Evolutionary conservation across 2,888 invertebrate species (phyloP).

Genomic region (Odontocolon sp.): DNA sequence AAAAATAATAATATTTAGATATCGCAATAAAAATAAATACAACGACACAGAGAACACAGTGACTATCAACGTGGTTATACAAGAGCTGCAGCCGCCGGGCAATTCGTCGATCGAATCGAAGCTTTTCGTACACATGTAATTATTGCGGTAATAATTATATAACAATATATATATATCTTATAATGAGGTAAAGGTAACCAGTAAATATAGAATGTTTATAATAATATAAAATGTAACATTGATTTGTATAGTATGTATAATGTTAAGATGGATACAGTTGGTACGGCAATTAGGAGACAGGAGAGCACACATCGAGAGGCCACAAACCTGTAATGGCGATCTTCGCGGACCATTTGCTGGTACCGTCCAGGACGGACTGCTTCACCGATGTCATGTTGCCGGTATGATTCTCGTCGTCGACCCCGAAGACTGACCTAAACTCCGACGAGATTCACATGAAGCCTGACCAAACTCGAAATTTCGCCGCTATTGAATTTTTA

Average conservation of each 20-base stretch:
- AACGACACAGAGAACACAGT: constrained; percentile 53
- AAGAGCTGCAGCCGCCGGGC: constrained; percentile 63
- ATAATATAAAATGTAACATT: constrained; percentile 31
- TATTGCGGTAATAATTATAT: constrained; percentile 23
- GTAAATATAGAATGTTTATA: constrained; percentile 31
- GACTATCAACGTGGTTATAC: constrained; percentile 56
- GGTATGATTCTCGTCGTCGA: constrained; percentile 95
- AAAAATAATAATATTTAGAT: constrained; percentile 18
- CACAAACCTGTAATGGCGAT: constrained; percentile 99
- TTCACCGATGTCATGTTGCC: constrained; percentile 99
- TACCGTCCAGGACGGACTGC: constrained; percentile 99
- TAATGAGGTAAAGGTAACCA: constrained; percentile 6
- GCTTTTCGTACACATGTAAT: constrained; percentile 52
- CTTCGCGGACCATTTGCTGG: constrained; percentile 99
- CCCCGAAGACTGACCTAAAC: constrained; percentile 96
- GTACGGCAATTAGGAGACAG: constrained; percentile 41
- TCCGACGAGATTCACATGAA: constrained; percentile 78
- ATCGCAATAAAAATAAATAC: constrained; percentile 34
- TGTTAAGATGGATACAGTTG: constrained; percentile 37
- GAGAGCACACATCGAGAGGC: constrained; percentile 70
- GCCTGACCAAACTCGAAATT: constrained; percentile 61
- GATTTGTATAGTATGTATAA: constrained; percentile 46
- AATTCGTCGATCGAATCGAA: constrained; percentile 53
- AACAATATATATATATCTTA: constrained; percentile 33
- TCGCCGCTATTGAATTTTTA: constrained; percentile 5